phyloP scores from a whole-genome alignment of 53 echinoderm and acorn worm species.

The Astropecten irregularis region DNA sequence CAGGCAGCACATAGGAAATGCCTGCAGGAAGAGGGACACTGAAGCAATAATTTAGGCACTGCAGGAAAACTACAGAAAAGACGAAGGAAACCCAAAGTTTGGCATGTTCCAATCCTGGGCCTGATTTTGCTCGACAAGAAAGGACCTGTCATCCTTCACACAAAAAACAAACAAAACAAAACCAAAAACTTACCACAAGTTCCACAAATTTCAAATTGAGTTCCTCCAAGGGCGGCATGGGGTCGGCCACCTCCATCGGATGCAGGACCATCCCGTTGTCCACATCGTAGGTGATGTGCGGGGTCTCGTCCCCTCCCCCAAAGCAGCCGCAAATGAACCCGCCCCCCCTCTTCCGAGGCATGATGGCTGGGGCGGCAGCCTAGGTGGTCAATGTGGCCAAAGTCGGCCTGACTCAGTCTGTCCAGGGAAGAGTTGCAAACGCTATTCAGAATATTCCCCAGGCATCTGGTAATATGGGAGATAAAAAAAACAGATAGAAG shows the following conservation, averaged over 20 bases:
- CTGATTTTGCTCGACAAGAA: too few relatives aligned
- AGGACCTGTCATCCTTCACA: too few relatives aligned
- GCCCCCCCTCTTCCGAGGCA: constrained; percentile 95
- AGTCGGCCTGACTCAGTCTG: too few relatives aligned
- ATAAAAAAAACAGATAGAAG: constrained; percentile 8
- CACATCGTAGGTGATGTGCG: constrained; percentile 83
- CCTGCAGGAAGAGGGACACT: too few relatives aligned
- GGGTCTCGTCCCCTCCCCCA: constrained; percentile 89
- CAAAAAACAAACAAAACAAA: too few relatives aligned
- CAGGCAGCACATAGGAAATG: too few relatives aligned
- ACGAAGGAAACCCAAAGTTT: too few relatives aligned
- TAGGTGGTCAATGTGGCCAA: neutral
- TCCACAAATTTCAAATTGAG: constrained; percentile 93
- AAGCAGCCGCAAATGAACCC: constrained; percentile 91
- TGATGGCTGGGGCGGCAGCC: constrained; percentile 52
- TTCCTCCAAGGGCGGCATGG: constrained; percentile 96
- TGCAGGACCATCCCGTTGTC: constrained; percentile 85
- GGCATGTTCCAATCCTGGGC: too few relatives aligned
- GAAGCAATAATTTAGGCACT: too few relatives aligned
- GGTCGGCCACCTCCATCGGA: constrained; percentile 83
- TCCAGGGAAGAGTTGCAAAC: neutral
- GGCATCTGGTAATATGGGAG: constrained; percentile 30
- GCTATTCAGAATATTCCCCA: constrained; percentile 25
- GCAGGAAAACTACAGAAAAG: too few relatives aligned
- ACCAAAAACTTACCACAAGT: constrained; percentile 90